Conservation (phyloP, 2,888 invertebrate species). For the Parnassius orleans region DNA sequence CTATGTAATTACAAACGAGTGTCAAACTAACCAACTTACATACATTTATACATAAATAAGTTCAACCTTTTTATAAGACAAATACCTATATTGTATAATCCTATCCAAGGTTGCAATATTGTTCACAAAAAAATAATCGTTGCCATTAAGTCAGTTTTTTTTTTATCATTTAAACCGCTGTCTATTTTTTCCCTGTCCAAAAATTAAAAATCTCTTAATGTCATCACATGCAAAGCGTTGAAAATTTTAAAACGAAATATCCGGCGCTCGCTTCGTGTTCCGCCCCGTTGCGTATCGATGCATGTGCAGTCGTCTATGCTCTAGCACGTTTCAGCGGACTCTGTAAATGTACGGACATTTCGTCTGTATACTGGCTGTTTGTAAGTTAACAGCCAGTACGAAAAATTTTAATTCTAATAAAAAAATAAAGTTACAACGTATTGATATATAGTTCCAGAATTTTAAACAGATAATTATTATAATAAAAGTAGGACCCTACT, state of each 20-base stretch:
- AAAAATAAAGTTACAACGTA: background rate
- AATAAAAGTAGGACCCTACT: no score
- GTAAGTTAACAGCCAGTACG: background rate
- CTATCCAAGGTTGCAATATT: no score
- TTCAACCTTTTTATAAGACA: no score
- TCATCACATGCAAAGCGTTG: slow-evolving; percentile 31
- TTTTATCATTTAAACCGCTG: background rate
- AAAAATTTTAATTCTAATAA: background rate
- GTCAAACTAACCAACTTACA: no score
- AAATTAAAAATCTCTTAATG: slow-evolving; percentile 14
- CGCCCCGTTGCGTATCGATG: slow-evolving; percentile 49
- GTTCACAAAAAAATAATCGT: no score
- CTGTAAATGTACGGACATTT: slow-evolving; percentile 9
- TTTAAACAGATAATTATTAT: no score
- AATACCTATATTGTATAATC: no score
- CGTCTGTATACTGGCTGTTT: background rate
- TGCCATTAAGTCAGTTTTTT: background rate
- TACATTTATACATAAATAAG: no score
- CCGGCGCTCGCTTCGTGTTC: slow-evolving; percentile 39
- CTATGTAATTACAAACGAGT: no score
- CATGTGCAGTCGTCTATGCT: slow-evolving; percentile 46
- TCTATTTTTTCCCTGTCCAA: background rate
- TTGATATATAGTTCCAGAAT: no score
- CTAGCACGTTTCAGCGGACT: slow-evolving; percentile 11
- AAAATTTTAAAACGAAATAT: slow-evolving; percentile 38